Evolutionary conservation across 2,888 invertebrate species (phyloP), one percentile per base, ranked within the genome.

Genomic region (Pyrrhia umbra): DNA sequence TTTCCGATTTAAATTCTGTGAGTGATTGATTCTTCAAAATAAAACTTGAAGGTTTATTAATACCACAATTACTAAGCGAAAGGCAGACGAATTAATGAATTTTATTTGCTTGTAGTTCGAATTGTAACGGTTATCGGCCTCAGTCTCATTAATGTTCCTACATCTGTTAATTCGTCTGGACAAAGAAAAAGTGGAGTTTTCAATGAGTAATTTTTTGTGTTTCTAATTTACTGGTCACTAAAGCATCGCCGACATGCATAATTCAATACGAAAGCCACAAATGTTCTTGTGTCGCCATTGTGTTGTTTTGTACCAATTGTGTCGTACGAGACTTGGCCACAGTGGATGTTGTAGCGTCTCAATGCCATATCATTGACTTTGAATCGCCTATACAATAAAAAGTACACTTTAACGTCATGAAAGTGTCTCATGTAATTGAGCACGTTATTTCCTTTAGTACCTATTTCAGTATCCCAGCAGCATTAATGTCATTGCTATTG

Each of bases 191-290:
- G 61, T 70, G 75, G 81, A 64, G 52, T 85, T 85, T 87, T 88
- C 84, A 90, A 90, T 90, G 88, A 86, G 80, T 79, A 78, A 70
- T 88, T 91, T 76, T 92, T 91, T 91, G 87, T 90, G 84, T 85
- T 75, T 84, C 88, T 90, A 92, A 93, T 92, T 92, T 90, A 90
- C 88, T 89, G 88, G 61, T 84, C 82, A 81, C 85, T 87, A 89
- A 91, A 90, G 88, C 89, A 80, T 82, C 75, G 83, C 87, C 87
- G 88, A 84, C 90, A 94, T 94, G 90, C 90, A 94, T 94, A 89
- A 93, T 94, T 93, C 93, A 94, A 88, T 85, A 81, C 85, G 79
- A 85, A 84, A 85, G 85, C 86, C 82, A 86, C 86, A 87, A 86
- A 84, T 85, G 87, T 91, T 92, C 89, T 91, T 91, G 89, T 84